Conservation (phyloP, 1,140 invertebrate species). For the Lethrus apterus region DNA sequence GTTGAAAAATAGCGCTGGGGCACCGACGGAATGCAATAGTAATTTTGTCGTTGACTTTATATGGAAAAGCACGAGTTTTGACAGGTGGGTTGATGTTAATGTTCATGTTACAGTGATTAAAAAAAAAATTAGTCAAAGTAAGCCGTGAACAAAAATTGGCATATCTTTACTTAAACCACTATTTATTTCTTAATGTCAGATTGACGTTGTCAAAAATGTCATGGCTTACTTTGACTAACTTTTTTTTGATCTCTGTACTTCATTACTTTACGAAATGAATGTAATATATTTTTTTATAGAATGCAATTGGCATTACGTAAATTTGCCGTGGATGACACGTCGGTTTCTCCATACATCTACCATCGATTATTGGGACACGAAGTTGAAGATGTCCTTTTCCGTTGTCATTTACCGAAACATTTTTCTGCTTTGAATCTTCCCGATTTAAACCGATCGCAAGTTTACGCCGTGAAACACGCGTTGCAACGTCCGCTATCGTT, state of each 20-base stretch:
- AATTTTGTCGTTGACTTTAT: slow-evolving; percentile 99
- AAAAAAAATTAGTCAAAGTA: too few relatives aligned
- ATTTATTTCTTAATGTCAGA: too few relatives aligned
- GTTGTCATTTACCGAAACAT: slow-evolving; percentile 87
- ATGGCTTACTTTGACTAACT: too few relatives aligned
- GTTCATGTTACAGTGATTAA: background rate
- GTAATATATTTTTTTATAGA: slow-evolving; percentile 45
- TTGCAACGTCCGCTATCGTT: slow-evolving; percentile 92
- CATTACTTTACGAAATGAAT: background rate
- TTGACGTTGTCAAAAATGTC: too few relatives aligned
- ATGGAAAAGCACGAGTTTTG: slow-evolving; percentile 99
- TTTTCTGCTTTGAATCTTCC: slow-evolving; percentile 96
- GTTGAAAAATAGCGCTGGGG: slow-evolving; percentile 82
- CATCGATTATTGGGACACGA: slow-evolving; percentile 94
- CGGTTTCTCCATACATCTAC: slow-evolving; percentile 97
- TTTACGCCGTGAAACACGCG: slow-evolving; percentile 98
- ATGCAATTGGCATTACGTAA: slow-evolving; percentile 93
- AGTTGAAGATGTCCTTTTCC: slow-evolving; percentile 89
- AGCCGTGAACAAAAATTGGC: too few relatives aligned
- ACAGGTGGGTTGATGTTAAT: slow-evolving; percentile 56
- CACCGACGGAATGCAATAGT: slow-evolving; percentile 84
- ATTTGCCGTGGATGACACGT: slow-evolving; percentile 93
- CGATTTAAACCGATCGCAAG: slow-evolving; percentile 94
- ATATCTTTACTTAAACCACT: too few relatives aligned
- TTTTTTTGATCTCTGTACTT: slow-evolving; percentile 8